Evolutionary conservation across 2,888 invertebrate genomes (phyloP).

Genomic region (Polyploca ridens): DNA sequence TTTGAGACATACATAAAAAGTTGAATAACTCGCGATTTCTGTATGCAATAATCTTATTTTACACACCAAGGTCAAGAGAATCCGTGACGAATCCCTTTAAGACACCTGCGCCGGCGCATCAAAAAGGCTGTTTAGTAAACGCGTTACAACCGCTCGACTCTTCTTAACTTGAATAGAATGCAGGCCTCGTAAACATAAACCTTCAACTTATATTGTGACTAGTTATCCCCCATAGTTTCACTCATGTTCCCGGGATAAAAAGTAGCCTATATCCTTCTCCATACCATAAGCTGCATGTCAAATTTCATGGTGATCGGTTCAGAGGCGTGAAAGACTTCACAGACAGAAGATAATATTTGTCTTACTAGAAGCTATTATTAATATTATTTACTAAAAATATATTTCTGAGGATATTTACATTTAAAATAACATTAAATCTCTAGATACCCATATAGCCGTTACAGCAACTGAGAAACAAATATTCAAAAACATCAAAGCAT

Average conservation of each 20-base stretch:
- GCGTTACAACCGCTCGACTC: neutral
- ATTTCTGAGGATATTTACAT: no score
- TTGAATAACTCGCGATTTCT: neutral
- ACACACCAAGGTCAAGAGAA: neutral
- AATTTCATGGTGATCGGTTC: no score
- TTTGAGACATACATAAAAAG: neutral
- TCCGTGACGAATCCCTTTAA: neutral
- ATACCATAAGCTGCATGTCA: no score
- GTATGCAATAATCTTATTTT: neutral
- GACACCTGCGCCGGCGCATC: neutral
- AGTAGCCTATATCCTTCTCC: no score
- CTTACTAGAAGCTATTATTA: no score
- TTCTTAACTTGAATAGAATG: neutral
- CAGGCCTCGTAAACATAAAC: no score
- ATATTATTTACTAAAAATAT: no score
- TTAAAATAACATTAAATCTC: neutral
- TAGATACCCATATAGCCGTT: neutral
- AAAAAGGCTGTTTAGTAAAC: neutral
- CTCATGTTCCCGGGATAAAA: no score
- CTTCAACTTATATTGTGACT: no score
- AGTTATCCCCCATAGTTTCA: no score
- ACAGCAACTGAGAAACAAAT: neutral
- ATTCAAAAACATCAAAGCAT: neutral
- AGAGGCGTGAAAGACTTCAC: no score
- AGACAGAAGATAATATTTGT: no score